Evolutionary conservation across 2,888 invertebrate genomes (phyloP).

Genomic region (Hololepta plana): DNA sequence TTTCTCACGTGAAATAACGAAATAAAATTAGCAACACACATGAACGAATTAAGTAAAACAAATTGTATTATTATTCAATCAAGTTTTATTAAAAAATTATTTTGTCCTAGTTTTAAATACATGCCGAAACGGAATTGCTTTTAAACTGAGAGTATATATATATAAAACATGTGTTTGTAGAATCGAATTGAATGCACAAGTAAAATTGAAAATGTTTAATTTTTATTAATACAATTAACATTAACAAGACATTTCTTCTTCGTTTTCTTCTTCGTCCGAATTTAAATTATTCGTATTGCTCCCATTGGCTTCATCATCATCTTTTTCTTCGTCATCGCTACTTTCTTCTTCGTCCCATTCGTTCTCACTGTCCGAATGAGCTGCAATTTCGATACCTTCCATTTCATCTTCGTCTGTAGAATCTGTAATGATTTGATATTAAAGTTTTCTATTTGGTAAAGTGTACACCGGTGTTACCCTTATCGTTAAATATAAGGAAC

Average conservation of each 20-base stretch:
- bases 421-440: not conserved
- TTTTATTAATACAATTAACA: conserved; percentile 5
- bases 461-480: conserved; percentile 22
- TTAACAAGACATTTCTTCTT: conserved; percentile 11
- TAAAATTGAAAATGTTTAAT: no score
- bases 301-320: conserved; percentile 11
- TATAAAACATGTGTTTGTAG: not conserved
- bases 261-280: conserved; percentile 10
- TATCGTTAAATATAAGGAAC: conserved; percentile 35
- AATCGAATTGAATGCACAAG: conserved; percentile 1
- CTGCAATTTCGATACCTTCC: conserved; percentile 18
- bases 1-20: no score
- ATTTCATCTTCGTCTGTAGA: conserved; percentile 20
- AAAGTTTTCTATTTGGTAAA: conserved; percentile 1
- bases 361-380: conserved; percentile 20
- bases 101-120: conserved; percentile 1
- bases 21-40: no score
- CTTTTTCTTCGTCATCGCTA: conserved; percentile 15
- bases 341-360: conserved; percentile 24
- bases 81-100: conserved; percentile 1
- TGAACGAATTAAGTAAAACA: no score
- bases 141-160: no score
- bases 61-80: conserved; percentile 1
- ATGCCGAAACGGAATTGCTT: no score
- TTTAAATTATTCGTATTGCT: conserved; percentile 7